phyloP scores from a whole-genome alignment of 1,140 invertebrate species.

The Drosophila persimilis region DNA sequence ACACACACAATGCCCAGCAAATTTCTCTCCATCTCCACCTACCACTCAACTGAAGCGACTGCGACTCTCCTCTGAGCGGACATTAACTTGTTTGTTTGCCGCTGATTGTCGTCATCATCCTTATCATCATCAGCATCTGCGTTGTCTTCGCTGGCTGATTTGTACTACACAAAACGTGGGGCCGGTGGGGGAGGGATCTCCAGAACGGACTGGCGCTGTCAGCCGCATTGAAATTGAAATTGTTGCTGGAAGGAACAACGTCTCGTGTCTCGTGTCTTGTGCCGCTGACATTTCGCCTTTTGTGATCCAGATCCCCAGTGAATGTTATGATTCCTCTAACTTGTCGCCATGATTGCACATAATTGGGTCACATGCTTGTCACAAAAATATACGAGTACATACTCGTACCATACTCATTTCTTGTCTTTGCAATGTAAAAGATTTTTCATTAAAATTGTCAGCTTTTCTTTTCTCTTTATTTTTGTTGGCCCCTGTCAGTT shows the following conservation, averaged over 20 bases:
- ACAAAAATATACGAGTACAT: slow-evolving; percentile 42
- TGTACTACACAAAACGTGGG: slow-evolving; percentile 36
- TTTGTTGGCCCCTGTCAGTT: slow-evolving; percentile 2
- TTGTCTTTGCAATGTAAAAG: slow-evolving; percentile 33
- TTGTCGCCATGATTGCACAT: slow-evolving; percentile 66
- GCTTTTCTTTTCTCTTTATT: slow-evolving; percentile 41
- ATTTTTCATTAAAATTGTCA: slow-evolving; percentile 78
- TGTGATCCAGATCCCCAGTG: slow-evolving; percentile 47
- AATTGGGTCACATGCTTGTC: slow-evolving; percentile 80
- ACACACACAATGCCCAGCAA: slow-evolving; percentile 60
- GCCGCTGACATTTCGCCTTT: slow-evolving; percentile 70
- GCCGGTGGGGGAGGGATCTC: slow-evolving; percentile 1
- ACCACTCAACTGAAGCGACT: too few relatives aligned
- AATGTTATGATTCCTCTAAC: slow-evolving; percentile 61
- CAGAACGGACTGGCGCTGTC: slow-evolving; percentile 65
- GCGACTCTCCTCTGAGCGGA: slow-evolving; percentile 14
- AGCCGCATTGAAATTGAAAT: slow-evolving; percentile 79
- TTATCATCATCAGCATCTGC: slow-evolving; percentile 45
- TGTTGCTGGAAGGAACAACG: slow-evolving; percentile 43
- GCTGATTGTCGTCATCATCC: slow-evolving; percentile 70
- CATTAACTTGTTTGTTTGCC: slow-evolving; percentile 78
- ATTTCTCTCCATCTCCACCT: slow-evolving; percentile 28
- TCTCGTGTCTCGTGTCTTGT: slow-evolving; percentile 67
- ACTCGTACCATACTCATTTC: slow-evolving; percentile 15
- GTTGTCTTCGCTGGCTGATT: slow-evolving; percentile 53